These are phyloP conservation scores for Coptodon bakossiorum DNA, from an alignment of 2,113 vertebrate species.

Conservation along the genomic window DNA sequence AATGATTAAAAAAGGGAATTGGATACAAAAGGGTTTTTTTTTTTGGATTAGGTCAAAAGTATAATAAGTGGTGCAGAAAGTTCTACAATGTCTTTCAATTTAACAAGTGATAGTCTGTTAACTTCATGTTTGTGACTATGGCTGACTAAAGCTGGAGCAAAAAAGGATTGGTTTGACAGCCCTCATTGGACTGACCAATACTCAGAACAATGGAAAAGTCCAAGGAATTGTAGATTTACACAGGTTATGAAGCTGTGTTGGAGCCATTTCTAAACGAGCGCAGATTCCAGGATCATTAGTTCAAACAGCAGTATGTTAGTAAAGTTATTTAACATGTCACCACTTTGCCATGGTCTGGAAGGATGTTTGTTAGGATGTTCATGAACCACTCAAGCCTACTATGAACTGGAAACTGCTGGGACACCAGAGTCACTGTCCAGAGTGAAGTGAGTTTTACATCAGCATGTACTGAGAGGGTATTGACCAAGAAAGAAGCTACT, in stretches of 20 bases:
- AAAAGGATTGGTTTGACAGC: not conserved
- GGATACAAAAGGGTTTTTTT: accelerated
- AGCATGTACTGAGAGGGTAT: not conserved
- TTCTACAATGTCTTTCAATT: not conserved
- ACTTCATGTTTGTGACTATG: not conserved
- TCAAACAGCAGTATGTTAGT: not conserved
- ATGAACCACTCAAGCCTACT: not conserved
- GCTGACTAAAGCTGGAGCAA: not conserved
- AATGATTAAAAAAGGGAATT: not conserved
- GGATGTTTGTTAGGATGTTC: not conserved
- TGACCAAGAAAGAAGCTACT: not conserved
- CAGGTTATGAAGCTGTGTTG: not conserved
- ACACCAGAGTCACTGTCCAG: not conserved
- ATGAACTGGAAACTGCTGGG: not conserved
- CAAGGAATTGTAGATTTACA: not conserved
- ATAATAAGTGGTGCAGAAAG: not conserved
- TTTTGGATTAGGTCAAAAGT: not conserved
- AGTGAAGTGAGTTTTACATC: not conserved
- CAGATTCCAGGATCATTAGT: not conserved
- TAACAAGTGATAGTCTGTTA: not conserved
- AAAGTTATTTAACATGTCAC: not conserved
- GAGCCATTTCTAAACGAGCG: not conserved
- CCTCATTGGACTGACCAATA: not conserved
- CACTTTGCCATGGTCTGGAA: accelerated
- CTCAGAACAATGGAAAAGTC: not conserved